These are phyloP conservation scores for Alcis repandata DNA, from an alignment of 2,888 invertebrate genomes.

Conservation along the genomic window DNA sequence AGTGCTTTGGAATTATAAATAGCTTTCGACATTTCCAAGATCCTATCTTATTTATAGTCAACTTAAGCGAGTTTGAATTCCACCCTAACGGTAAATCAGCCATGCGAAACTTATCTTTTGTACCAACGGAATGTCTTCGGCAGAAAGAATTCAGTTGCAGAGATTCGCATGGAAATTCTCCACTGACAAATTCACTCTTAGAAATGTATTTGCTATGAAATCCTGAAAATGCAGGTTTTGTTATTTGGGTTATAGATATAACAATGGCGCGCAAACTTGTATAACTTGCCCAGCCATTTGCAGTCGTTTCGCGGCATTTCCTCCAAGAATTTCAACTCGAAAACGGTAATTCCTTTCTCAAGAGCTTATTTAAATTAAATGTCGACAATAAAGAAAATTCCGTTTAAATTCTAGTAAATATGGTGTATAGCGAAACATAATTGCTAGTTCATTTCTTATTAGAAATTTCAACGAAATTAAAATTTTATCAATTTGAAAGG, in stretches of 20 bases:
- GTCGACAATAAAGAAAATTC: conserved; percentile 39
- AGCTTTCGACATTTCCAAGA: conserved; percentile 2
- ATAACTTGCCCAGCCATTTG: conserved; percentile 57
- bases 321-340: conserved; percentile 58
- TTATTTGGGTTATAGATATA: conserved; percentile 54
- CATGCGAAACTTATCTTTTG: conserved; percentile 55
- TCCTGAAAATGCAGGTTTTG: conserved; percentile 55
- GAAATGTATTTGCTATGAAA: conserved; percentile 55
- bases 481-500: not conserved
- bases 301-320: conserved; percentile 59
- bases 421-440: conserved; percentile 1
- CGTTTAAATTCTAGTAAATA: conserved; percentile 23
- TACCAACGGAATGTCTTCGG: conserved; percentile 54
- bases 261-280: conserved; percentile 59
- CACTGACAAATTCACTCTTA: conserved; percentile 50
- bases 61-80: conserved; percentile 50
- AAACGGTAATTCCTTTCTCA: conserved; percentile 59
- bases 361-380: conserved; percentile 49
- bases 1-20: not conserved
- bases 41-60: conserved; percentile 30
- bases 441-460: not conserved
- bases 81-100: conserved; percentile 51
- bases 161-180: conserved; percentile 54
- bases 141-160: conserved; percentile 45
- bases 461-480: not conserved